Percentiles rank a stretch among this genome's conserved stretches.
Evolutionary conservation across 2,113 vertebrate species (phyloP).

Genomic region (Ptyas mucosa): DNA sequence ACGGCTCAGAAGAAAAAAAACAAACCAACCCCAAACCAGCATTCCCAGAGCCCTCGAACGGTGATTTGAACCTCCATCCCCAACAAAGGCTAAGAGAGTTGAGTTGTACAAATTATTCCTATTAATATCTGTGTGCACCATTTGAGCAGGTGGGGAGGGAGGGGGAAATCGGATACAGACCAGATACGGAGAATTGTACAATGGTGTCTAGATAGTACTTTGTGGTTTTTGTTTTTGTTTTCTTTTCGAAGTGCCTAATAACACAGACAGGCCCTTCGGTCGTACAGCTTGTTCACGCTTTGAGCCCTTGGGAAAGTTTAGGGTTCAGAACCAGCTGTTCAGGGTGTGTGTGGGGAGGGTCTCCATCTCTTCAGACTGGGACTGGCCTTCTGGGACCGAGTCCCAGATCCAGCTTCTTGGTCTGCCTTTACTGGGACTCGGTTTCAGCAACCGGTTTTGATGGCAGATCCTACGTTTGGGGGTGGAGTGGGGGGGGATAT

Average conservation of each 20-base stretch:
- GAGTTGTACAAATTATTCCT: constrained; percentile 49
- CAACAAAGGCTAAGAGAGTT: constrained; percentile 51
- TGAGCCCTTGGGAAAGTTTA: constrained; percentile 62
- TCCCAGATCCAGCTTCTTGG: constrained; percentile 44
- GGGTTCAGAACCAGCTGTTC: constrained; percentile 56
- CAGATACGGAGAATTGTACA: constrained; percentile 51
- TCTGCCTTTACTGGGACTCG: constrained; percentile 57
- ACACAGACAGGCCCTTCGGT: constrained; percentile 65
- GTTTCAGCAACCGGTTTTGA: constrained; percentile 59
- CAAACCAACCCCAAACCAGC: constrained; percentile 37
- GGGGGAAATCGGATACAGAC: constrained; percentile 3
- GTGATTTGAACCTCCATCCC: constrained; percentile 41
- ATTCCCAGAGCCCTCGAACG: constrained; percentile 42
- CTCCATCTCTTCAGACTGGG: constrained; percentile 34
- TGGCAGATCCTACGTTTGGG: constrained; percentile 48
- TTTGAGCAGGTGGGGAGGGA: constrained; percentile 18
- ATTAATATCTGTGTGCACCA: constrained; percentile 41
- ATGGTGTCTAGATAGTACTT: constrained; percentile 61
- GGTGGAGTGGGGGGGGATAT: constrained; percentile 21
- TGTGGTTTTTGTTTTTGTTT: constrained; percentile 20
- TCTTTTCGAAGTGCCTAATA: constrained; percentile 79
- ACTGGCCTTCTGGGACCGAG: no score
- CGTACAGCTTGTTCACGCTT: constrained; percentile 53
- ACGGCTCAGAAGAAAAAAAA: neutral
- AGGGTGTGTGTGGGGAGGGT: neutral